Conservation (phyloP, 2,888 invertebrate species). For the Yponomeuta malinellus region DNA sequence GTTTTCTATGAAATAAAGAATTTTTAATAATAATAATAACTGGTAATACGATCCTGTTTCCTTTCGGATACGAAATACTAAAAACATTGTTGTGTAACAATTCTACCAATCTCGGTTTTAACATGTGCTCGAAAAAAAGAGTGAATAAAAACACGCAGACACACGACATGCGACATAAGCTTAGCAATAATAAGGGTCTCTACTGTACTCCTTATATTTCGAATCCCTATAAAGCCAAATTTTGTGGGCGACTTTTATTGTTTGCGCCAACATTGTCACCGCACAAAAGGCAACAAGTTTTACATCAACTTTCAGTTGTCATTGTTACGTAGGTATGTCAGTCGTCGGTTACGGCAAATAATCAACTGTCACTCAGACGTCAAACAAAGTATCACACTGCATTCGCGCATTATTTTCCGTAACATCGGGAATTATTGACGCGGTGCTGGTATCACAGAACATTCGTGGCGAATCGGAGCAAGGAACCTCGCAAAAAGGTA, state of each 20-base stretch:
- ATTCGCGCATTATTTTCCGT: conserved; percentile 52
- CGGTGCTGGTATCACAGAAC: conserved; percentile 31
- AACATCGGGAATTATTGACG: conserved; percentile 43
- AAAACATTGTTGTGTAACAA: too few species aligned
- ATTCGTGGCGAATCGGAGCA: conserved; percentile 18
- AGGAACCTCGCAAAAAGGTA: conserved; percentile 13
- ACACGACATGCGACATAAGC: too few species aligned
- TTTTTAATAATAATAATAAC: too few species aligned
- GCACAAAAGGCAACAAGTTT: conserved; percentile 21
- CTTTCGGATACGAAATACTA: too few species aligned
- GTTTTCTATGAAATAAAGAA: too few species aligned
- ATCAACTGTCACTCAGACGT: conserved; percentile 69
- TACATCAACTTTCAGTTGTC: conserved; percentile 24
- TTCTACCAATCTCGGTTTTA: too few species aligned
- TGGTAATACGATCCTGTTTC: too few species aligned
- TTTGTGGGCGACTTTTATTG: background rate
- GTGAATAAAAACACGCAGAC: too few species aligned
- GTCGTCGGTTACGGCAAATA: conserved; percentile 58
- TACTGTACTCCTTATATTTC: too few species aligned
- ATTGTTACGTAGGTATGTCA: conserved; percentile 25
- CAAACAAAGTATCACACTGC: conserved; percentile 28
- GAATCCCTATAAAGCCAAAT: too few species aligned
- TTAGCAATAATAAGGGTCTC: too few species aligned
- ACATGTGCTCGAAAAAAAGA: too few species aligned
- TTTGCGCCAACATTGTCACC: background rate